Base-by-base conservation (phyloP, 2,113 vertebrate species). In the Galeopterus variegatus region DNA sequence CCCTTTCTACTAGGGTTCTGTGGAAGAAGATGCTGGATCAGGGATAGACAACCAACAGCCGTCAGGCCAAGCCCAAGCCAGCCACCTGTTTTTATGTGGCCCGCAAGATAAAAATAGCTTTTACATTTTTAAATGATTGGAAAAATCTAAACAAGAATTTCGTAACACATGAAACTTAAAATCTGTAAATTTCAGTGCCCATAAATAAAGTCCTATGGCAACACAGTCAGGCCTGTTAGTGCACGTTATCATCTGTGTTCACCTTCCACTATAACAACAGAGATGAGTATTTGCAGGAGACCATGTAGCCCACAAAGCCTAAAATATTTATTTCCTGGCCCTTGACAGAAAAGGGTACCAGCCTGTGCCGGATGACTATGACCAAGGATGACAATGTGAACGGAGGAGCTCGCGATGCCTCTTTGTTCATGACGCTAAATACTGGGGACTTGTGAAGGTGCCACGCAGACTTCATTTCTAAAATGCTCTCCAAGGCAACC, bases 211-310 rank as follows among this genome's bases (percentile, higher is more conserved):
- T 21, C 56, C 19, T 3, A 24, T 6, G 18, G 52, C 12, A 62
- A 56, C 1, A 26, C 5, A n/a, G 4, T 23, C 60, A 45, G 19
- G 18, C 14, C 31, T 11, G 9, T 52, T n/a, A 4, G 1, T 64
- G 23, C 6, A 3, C 21, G 1, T 23, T n/a, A 1, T 3, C 19
- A 10, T 8, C 62, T 15, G 1, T 65, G 17, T 11, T 10, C n/a
- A 8, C 33, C n/a, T 77, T 48, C 54, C 21, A 1, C 23, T 50
- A 9, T 6, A 52, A 5, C 1, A 14, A 24, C 48, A 69, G 13
- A 92, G 26, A 6, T 11, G 11, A 70, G 4, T 0, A 33, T 28
- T 26, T 72, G 13, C 85, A 67, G 1, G 26, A 79, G 33, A 21
- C 1, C 60, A 14, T 1, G 5, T 4, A 45, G 26, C 24, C 12